Conservation (phyloP, 2,888 invertebrate genomes). For the Perizoma flavofasciatum region DNA sequence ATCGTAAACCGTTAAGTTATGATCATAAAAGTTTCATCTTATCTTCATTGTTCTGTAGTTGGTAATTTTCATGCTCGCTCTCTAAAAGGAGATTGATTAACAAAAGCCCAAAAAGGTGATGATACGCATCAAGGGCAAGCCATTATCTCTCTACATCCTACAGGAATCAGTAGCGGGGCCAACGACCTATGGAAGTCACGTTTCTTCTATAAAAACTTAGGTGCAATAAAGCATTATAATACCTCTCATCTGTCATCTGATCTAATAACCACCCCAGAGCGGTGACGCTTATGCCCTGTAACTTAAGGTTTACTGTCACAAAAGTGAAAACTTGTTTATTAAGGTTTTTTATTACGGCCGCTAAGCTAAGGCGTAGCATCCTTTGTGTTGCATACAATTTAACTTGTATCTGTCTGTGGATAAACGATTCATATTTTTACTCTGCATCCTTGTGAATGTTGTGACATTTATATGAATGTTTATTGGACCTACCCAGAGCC, state of each 20-base stretch:
- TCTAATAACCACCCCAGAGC: slow-evolving; percentile 63
- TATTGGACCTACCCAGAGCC: slow-evolving; percentile 10
- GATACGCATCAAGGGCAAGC: slow-evolving; percentile 61
- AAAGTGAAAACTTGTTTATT: slow-evolving; percentile 64
- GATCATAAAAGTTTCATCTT: slow-evolving; percentile 36
- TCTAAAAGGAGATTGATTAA: slow-evolving; percentile 53
- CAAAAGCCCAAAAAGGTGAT: slow-evolving; percentile 54
- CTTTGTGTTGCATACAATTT: slow-evolving; percentile 60
- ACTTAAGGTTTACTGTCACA: slow-evolving; percentile 74
- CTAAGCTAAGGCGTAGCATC: slow-evolving; percentile 53
- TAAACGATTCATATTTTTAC: slow-evolving; percentile 51
- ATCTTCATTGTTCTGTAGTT: slow-evolving; percentile 39
- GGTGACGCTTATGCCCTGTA: slow-evolving; percentile 64
- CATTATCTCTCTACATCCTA: slow-evolving; percentile 60
- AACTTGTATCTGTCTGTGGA: slow-evolving; percentile 53
- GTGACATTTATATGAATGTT: slow-evolving; percentile 19
- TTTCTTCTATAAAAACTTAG: slow-evolving; percentile 62
- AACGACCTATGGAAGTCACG: slow-evolving; percentile 67
- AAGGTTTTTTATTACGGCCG: slow-evolving; percentile 63
- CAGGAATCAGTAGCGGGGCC: slow-evolving; percentile 70
- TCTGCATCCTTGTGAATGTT: slow-evolving; percentile 37
- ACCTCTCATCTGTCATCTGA: slow-evolving; percentile 75
- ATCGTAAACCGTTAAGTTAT: slow-evolving; percentile 37
- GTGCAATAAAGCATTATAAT: slow-evolving; percentile 71
- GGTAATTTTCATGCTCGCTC: slow-evolving; percentile 37